These are phyloP conservation scores for Lagocephalus sceleratus DNA, from an alignment of 2,797 vertebrate genomes.

Conservation along the genomic window DNA sequence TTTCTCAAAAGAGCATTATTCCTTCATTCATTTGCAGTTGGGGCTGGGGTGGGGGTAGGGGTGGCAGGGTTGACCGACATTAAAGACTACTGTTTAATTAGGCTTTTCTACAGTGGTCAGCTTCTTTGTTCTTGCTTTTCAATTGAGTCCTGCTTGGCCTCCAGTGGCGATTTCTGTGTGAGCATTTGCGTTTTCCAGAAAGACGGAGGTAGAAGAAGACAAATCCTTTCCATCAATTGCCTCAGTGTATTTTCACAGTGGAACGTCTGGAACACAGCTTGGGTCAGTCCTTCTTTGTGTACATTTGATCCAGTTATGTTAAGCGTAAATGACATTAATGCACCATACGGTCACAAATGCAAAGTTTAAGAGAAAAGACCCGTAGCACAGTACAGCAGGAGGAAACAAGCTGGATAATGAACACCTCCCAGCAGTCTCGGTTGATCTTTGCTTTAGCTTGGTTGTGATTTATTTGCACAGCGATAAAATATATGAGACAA, in stretches of 20 bases:
- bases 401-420: slow-evolving; percentile 14
- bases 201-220: background rate
- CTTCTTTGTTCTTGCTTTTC: slow-evolving; percentile 53
- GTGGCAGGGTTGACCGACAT: slow-evolving; percentile 40
- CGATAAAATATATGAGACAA: slow-evolving; percentile 17
- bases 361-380: too few species aligned
- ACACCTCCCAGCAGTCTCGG: slow-evolving; percentile 8
- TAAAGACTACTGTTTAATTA: slow-evolving; percentile 66
- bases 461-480: slow-evolving; percentile 20
- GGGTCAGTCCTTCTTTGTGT: too few species aligned
- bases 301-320: too few species aligned
- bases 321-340: too few species aligned
- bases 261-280: too few species aligned
- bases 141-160: slow-evolving; percentile 29
- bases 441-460: slow-evolving; percentile 12
- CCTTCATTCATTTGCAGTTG: slow-evolving; percentile 54
- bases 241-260: too few species aligned
- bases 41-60: slow-evolving; percentile 34
- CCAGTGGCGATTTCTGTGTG: slow-evolving; percentile 7
- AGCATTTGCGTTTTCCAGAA: background rate
- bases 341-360: too few species aligned
- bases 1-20: slow-evolving; percentile 65
- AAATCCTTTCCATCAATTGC: too few species aligned
- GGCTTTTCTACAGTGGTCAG: slow-evolving; percentile 53
- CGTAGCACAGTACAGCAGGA: too few species aligned